Percentiles rank a stretch among this genome's conserved stretches.
Conservation (phyloP, 2,888 invertebrate species). For the Periphyllus acericola region DNA sequence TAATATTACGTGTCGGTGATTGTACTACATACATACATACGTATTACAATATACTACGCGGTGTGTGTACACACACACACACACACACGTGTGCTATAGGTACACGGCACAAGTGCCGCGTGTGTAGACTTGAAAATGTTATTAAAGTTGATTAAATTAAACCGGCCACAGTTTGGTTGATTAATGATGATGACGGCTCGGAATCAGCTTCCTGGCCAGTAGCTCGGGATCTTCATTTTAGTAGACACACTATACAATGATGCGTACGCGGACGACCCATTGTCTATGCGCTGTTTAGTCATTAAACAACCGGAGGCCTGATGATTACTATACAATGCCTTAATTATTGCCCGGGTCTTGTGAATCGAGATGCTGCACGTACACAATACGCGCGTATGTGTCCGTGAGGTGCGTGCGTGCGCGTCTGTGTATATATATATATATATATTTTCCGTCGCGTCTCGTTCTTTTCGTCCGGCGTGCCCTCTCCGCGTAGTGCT, state of each 20-base stretch:
- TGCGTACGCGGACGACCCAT: constrained; percentile 10
- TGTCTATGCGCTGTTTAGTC: constrained; percentile 53
- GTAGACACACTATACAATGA: neutral
- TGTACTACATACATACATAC: neutral
- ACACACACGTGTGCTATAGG: neutral
- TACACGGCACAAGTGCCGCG: neutral
- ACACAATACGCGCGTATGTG: neutral
- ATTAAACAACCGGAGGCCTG: constrained; percentile 60
- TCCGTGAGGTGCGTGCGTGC: neutral
- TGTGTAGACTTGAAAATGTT: constrained; percentile 40
- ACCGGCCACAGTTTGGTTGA: constrained; percentile 48
- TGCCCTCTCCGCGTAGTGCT: too few relatives aligned
- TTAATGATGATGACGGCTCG: constrained; percentile 61
- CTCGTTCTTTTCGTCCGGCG: constrained; percentile 43
- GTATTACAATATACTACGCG: neutral
- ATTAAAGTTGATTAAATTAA: constrained; percentile 61
- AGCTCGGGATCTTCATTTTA: constrained; percentile 59
- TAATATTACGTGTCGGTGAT: neutral
- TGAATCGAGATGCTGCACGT: constrained; percentile 42
- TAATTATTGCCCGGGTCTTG: constrained; percentile 53
- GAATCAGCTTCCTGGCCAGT: constrained; percentile 61
- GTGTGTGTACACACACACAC: neutral
- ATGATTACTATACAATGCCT: constrained; percentile 62
- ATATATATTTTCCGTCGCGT: constrained; percentile 56
- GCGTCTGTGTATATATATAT: constrained; percentile 8